Evolutionary conservation across 1,140 invertebrate species (phyloP), one percentile per base, ranked within the genome.

Genomic region (Melitaea cinxia): DNA sequence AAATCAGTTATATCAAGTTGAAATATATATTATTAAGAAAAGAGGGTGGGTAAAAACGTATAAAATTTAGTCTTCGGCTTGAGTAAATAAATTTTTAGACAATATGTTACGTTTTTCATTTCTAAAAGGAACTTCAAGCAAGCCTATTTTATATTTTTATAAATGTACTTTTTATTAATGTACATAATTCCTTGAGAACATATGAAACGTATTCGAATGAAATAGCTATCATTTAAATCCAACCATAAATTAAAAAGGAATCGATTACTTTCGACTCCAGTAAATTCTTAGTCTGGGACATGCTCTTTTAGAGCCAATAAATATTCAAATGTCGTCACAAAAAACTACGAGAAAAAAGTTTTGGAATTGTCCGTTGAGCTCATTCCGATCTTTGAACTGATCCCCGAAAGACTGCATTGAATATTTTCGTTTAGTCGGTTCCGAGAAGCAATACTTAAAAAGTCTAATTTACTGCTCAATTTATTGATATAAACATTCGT

Each of bases 311-410:
- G 63, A 62, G 49, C 57, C 42, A 68, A 65, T 72, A 69, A 72
- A 72, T 72, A 69, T 72, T 72, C 68, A 65, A 72, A 70, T 63
- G 66, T 60, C 67, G 54, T 65, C 68, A 65, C 53, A 66, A 47
- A 66, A 66, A 59, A 55, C 37, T 49, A 30, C 35, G 6, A 35
- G 35, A 47, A 55, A 62, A 62, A 54, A 55, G 24, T 55, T 52
- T 54, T 45, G 17, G 30, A 52, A 63, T 54, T 63, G 50, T 54
- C 52, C 52, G 35, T 39, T 37, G 33, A 30, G 52, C 28, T 17
- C 50, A 28, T 30, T 53, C 28, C 60, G 52, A 63, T 52, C 60
- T 33, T 63, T 47, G 52, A 63, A 63, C 47, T 55, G 30, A 33
- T 63, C 47, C 19, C 60, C 19, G 19, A 47, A 47, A 47, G 42